These are phyloP conservation scores for Odontamblyopus lacepedii DNA, from an alignment of 2,797 vertebrate genomes.

Conservation along the genomic window DNA sequence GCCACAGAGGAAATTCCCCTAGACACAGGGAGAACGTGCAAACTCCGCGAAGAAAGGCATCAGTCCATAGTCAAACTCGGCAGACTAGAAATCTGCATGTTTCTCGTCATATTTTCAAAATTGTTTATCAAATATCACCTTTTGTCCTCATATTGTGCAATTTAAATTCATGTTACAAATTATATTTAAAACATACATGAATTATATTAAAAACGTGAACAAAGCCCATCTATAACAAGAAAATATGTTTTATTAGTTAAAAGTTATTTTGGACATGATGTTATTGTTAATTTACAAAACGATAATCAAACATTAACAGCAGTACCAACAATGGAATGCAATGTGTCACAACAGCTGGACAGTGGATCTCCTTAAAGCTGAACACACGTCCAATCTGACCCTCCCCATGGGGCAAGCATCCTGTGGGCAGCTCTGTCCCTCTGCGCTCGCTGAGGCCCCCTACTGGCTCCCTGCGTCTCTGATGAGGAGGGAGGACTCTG, in stretches of 20 bases:
- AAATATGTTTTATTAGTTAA: slow-evolving; percentile 66
- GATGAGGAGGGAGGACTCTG: slow-evolving; percentile 51
- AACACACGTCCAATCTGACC: slow-evolving; percentile 66
- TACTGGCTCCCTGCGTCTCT: slow-evolving; percentile 46
- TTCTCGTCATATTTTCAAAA: no score
- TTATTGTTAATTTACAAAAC: slow-evolving; percentile 44
- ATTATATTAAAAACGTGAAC: slow-evolving; percentile 3
- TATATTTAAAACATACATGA: no score
- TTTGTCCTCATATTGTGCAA: no score
- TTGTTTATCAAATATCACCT: no score
- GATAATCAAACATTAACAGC: slow-evolving; percentile 36
- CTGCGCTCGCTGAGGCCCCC: slow-evolving; percentile 54
- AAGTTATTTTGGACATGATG: slow-evolving; percentile 54
- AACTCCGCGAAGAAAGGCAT: no score
- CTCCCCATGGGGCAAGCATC: slow-evolving; percentile 58
- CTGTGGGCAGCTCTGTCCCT: slow-evolving; percentile 58
- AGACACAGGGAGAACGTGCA: no score
- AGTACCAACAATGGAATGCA: slow-evolving; percentile 76
- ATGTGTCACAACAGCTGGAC: slow-evolving; percentile 63
- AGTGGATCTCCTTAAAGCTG: slow-evolving; percentile 53
- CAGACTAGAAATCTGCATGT: no score
- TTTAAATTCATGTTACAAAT: no score
- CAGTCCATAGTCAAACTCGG: no score
- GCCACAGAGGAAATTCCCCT: no score
- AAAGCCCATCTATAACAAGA: slow-evolving; percentile 20